phyloP scores from a whole-genome alignment of 2,888 invertebrate genomes.

The Acanthococcus lagerstroemiae region DNA sequence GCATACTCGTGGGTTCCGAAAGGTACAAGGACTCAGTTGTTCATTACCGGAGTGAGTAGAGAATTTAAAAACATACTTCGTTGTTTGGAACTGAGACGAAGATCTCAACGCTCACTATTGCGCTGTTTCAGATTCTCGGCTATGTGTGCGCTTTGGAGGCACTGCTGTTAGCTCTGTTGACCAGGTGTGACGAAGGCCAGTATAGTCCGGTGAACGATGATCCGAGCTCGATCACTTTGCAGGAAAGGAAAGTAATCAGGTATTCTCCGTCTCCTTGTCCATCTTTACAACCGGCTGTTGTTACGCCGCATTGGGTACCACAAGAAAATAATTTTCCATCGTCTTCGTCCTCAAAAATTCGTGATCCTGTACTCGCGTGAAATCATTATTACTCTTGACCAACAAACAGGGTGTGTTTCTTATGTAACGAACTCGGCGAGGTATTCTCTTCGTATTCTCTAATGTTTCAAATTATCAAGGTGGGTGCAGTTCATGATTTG shows the following conservation, averaged over 20 bases:
- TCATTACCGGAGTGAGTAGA: constrained; percentile 53
- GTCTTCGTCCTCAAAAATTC: constrained; percentile 14
- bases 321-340: constrained; percentile 24
- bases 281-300: constrained; percentile 44
- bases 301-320: constrained; percentile 36
- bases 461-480: too few species aligned
- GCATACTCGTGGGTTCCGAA: constrained; percentile 59
- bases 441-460: too few species aligned
- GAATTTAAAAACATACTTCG: neutral
- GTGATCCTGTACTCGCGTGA: constrained; percentile 18
- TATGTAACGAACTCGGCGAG: too few species aligned
- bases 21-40: constrained; percentile 59
- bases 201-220: constrained; percentile 55
- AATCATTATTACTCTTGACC: neutral
- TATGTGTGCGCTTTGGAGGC: constrained; percentile 54
- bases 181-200: constrained; percentile 48
- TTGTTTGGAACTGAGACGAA: neutral
- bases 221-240: constrained; percentile 49
- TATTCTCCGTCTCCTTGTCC: constrained; percentile 38
- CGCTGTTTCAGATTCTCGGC: constrained; percentile 48
- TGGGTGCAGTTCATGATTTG: too few species aligned
- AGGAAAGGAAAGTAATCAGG: constrained; percentile 43
- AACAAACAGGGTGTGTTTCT: constrained; percentile 17
- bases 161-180: constrained; percentile 49
- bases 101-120: neutral